Percentiles rank a stretch among this genome's conserved stretches.
These are phyloP conservation scores for Ctenicera cuprea DNA, from an alignment of 2,888 invertebrate species.

Conservation along the genomic window DNA sequence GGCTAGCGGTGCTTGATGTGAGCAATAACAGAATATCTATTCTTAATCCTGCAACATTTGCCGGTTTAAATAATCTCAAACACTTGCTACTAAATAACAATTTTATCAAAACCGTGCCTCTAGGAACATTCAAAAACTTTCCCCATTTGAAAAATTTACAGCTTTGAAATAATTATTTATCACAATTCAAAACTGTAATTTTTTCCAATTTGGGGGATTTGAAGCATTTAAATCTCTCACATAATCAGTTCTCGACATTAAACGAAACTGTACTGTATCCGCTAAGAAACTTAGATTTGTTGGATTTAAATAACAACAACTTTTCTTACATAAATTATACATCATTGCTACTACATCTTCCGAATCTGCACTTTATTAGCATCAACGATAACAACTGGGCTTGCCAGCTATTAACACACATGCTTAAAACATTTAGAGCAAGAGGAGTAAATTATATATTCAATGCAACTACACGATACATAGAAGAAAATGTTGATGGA, in stretches of 20 bases:
- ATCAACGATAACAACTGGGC: slow-evolving; percentile 8
- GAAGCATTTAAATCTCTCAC: slow-evolving; percentile 24
- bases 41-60: not conserved
- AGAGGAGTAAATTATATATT: not conserved
- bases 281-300: not conserved
- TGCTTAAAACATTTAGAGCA: not conserved
- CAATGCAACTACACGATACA: not conserved
- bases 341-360: not conserved
- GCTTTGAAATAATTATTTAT: not conserved
- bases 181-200: not conserved
- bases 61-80: slow-evolving; percentile 4
- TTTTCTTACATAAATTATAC: not conserved
- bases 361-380: not conserved
- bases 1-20: not conserved
- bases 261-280: not conserved
- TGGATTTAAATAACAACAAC: not conserved
- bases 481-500: slow-evolving; percentile 18
- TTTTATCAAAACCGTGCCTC: not conserved
- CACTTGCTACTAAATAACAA: slow-evolving; percentile 26
- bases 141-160: not conserved
- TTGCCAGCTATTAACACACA: not conserved
- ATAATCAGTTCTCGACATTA: not conserved
- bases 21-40: not conserved
- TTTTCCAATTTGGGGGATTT: not conserved
- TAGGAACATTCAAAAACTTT: slow-evolving; percentile 1